Evolutionary conservation across 64 coral and sea anemone genomes (phyloP).

Genomic region (Anthopleura sola): DNA sequence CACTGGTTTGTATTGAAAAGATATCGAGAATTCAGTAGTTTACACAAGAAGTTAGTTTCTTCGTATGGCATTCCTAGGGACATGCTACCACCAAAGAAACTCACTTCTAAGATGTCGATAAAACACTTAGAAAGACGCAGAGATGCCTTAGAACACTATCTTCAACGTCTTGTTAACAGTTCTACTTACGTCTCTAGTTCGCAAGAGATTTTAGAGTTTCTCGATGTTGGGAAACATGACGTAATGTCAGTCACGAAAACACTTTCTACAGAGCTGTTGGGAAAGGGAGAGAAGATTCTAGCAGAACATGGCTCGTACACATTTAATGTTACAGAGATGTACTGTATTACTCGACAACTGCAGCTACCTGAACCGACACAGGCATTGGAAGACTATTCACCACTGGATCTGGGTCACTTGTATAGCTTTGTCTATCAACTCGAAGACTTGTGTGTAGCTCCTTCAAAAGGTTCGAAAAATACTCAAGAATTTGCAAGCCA

Average conservation of each 20-base stretch:
- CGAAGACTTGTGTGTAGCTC: conserved; percentile 58
- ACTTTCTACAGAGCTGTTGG: conserved; percentile 76
- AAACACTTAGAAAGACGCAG: conserved; percentile 71
- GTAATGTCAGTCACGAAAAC: conserved; percentile 80
- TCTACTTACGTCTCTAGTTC: conserved; percentile 86
- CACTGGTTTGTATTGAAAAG: conserved; percentile 93
- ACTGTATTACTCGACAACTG: conserved; percentile 88
- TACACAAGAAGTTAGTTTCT: conserved; percentile 71
- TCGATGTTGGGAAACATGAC: conserved; percentile 90
- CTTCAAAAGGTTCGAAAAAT: conserved; percentile 12
- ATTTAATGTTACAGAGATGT: conserved; percentile 82
- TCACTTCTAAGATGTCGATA: conserved; percentile 78
- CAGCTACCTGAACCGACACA: conserved; percentile 71
- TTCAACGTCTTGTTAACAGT: conserved; percentile 95
- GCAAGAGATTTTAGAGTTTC: conserved; percentile 82
- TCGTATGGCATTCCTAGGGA: conserved; percentile 85
- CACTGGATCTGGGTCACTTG: conserved; percentile 74
- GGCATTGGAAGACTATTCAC: conserved; percentile 38
- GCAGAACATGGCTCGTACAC: conserved; percentile 58
- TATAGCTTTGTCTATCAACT: conserved; percentile 93
- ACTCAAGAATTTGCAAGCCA: conserved; percentile 76
- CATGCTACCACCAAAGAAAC: conserved; percentile 93
- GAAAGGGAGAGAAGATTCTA: conserved; percentile 55
- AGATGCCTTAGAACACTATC: conserved; percentile 87
- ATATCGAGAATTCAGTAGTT: conserved; percentile 72